Percentiles rank a stretch among this genome's conserved stretches.
phyloP scores from a whole-genome alignment of 2,888 invertebrate species.

The Barypeithes pellucidus region DNA sequence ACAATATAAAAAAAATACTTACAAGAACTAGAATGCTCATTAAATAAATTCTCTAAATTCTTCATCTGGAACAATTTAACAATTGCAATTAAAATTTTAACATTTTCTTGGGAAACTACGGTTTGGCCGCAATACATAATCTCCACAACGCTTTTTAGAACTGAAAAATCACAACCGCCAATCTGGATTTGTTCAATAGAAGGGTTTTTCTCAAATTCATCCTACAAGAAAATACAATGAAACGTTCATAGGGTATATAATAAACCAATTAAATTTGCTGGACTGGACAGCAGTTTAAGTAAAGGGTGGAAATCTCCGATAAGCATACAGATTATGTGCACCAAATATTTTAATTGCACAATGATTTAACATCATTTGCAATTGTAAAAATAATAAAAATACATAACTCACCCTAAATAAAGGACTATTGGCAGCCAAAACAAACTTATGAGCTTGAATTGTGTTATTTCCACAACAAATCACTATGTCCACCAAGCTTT shows the following conservation, averaged over 20 bases:
- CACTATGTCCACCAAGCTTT: conserved; percentile 83
- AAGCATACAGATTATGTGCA: too few species aligned
- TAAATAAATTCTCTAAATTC: conserved; percentile 73
- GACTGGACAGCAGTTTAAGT: too few species aligned
- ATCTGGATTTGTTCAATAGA: conserved; percentile 76
- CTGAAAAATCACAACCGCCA: conserved; percentile 80
- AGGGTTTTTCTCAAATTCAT: conserved; percentile 75
- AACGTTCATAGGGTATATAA: too few species aligned
- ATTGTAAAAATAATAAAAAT: too few species aligned
- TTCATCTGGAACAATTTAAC: conserved; percentile 81
- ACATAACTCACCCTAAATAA: conserved; percentile 79
- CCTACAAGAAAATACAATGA: conserved; percentile 66
- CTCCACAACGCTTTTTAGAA: conserved; percentile 81
- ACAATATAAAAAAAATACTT: conserved; percentile 1
- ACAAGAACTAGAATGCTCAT: conserved; percentile 26
- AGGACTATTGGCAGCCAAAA: conserved; percentile 82
- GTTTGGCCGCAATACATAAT: conserved; percentile 87
- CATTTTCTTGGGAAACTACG: conserved; percentile 78
- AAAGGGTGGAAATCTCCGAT: too few species aligned
- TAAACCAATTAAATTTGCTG: too few species aligned
- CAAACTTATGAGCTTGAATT: conserved; percentile 82
- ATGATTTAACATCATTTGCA: too few species aligned
- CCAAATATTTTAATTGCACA: too few species aligned
- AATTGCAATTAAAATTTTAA: conserved; percentile 80
- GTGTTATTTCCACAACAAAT: conserved; percentile 84